Base-by-base conservation (phyloP, 2,888 invertebrate genomes). In the Noctua fimbriata region DNA sequence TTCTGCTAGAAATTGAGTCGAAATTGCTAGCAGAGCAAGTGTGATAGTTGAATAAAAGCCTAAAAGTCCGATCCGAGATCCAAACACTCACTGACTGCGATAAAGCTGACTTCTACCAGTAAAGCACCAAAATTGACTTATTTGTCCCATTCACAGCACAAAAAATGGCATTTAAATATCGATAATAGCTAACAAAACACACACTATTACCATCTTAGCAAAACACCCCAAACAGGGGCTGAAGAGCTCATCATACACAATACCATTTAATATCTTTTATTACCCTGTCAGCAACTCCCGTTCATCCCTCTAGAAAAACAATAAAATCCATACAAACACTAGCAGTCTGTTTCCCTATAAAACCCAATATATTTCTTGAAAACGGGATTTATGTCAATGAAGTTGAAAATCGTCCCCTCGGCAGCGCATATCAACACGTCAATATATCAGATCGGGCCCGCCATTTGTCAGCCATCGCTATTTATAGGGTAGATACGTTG, bases 391-490 rank as follows among this genome's bases (percentile, higher is more conserved):
- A 91, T 90, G 91, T 90, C 91, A 90, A 92, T 92, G 92, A 92
- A 92, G 90, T 91, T 86, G 89, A 89, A 88, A 88, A 91, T 88
- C 90, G 90, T 89, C 91, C 92, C 93, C 91, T 91, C 91, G 88
- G 89, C 92, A 89, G 88, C 90, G 90, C 92, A 92, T 93, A 94
- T 94, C 94, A 93, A 92, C 93, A 92, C 91, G 91, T 92, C 93
- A 90, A 91, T 94, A 94, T 92, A 93, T 94, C 94, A 93, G 92
- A 91, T 90, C 91, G 87, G 91, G 89, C 87, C 90, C 88, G 90
- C 92, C 93, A 93, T 94, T 94, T 94, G 93, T 94, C 93, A 92
- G 91, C 85, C 86, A 86, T 89, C 86, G 85, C 92, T 93, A 92
- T 93, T 92, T 93, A 92, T 92, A 91, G 91, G 89, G 88, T 85